These are phyloP conservation scores for Callospermophilus lateralis DNA, from an alignment of 2,113 vertebrate species.

Conservation along the genomic window DNA sequence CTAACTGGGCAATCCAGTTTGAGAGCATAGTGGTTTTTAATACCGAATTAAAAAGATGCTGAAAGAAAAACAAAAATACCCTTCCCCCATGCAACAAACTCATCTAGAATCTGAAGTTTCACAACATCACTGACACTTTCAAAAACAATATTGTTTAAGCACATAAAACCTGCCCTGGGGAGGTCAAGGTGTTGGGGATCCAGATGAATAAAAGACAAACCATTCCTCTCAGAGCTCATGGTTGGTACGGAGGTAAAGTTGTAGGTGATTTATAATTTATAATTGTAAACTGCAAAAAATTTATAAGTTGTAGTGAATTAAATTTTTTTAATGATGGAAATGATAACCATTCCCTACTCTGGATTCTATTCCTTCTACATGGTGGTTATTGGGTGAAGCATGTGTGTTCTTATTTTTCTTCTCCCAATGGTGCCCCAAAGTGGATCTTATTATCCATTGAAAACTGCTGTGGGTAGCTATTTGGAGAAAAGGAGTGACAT, in stretches of 20 bases:
- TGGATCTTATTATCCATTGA: not conserved
- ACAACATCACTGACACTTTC: not conserved
- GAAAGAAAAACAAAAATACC: constrained; percentile 37
- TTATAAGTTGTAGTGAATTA: not conserved
- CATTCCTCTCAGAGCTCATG: not conserved
- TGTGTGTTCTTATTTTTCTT: not conserved
- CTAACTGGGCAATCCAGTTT: not conserved
- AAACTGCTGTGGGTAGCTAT: not conserved
- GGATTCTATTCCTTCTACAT: not conserved
- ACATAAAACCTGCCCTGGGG: not conserved
- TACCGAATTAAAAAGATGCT: not conserved
- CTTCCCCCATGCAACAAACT: not conserved
- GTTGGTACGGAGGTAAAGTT: not conserved
- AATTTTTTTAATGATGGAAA: not conserved
- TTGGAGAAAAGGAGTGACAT: not conserved
- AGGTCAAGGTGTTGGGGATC: not conserved
- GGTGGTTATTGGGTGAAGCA: not conserved
- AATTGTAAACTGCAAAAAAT: not conserved
- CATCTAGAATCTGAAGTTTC: not conserved
- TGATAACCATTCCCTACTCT: not conserved
- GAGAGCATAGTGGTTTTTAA: constrained; percentile 40
- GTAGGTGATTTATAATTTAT: not conserved
- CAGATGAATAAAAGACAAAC: not conserved
- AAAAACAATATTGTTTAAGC: not conserved
- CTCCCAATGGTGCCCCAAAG: not conserved